phyloP scores from a whole-genome alignment of 2,113 vertebrate genomes.

The Cercocebus atys region DNA sequence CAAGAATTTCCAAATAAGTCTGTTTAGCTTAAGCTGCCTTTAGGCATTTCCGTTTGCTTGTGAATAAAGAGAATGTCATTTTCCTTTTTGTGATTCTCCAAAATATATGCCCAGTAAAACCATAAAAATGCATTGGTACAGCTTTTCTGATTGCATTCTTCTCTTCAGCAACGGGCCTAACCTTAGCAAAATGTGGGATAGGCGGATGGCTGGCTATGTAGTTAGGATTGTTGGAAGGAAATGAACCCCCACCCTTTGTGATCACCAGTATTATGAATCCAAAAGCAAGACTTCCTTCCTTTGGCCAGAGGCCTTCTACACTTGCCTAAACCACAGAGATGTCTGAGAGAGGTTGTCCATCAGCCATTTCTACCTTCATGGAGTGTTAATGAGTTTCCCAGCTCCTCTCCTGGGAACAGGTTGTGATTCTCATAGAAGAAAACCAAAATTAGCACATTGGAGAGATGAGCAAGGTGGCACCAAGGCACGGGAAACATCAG shows the following conservation, averaged over 20 bases:
- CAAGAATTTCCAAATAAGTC: constrained; percentile 28
- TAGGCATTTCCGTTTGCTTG: constrained; percentile 46
- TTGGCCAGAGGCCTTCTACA: background rate
- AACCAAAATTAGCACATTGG: background rate
- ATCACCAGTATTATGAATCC: background rate
- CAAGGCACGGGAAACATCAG: background rate
- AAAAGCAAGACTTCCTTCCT: background rate
- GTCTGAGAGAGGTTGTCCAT: background rate
- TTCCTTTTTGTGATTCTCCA: constrained; percentile 21
- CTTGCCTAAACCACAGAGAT: background rate
- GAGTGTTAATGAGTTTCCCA: background rate
- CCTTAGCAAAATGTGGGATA: background rate
- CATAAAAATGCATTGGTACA: background rate
- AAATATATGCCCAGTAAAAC: background rate
- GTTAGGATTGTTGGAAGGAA: background rate
- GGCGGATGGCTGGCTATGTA: background rate
- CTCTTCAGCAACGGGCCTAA: background rate
- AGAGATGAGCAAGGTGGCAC: background rate
- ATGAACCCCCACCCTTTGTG: background rate
- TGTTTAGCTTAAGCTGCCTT: constrained; percentile 55
- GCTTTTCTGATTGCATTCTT: constrained; percentile 12
- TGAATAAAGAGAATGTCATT: constrained; percentile 31
- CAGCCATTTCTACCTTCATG: background rate
- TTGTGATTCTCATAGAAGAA: constrained; percentile 23
- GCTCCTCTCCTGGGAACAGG: background rate